Percentiles rank a stretch among this genome's conserved stretches.
Evolutionary conservation across 2,113 vertebrate species (phyloP).

Genomic region (Ivindomyrus marchei): DNA sequence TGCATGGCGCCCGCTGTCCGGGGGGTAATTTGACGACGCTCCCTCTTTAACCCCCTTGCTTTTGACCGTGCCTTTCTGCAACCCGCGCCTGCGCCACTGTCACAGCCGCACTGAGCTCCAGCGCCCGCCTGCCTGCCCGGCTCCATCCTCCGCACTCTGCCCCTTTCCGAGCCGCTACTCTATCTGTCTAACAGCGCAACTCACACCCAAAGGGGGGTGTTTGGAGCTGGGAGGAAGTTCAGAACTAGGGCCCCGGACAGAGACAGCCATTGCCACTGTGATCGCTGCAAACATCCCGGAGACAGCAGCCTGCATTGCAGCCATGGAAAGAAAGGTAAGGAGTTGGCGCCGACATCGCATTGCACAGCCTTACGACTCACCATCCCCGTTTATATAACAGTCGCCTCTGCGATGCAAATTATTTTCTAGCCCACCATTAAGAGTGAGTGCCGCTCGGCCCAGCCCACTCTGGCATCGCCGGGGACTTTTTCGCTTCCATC

Average conservation of each 20-base stretch:
- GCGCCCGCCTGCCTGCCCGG: slow-evolving; percentile 30
- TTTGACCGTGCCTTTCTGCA: slow-evolving; percentile 49
- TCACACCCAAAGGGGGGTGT: slow-evolving; percentile 40
- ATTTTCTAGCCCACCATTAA: slow-evolving; percentile 43
- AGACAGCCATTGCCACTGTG: slow-evolving; percentile 42
- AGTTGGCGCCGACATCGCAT: slow-evolving; percentile 41
- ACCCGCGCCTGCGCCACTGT: slow-evolving; percentile 60
- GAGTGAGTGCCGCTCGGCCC: slow-evolving; percentile 34
- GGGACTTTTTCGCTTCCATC: slow-evolving; percentile 47
- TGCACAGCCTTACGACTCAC: slow-evolving; percentile 31
- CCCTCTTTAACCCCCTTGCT: slow-evolving; percentile 48
- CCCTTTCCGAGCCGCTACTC: slow-evolving; percentile 52
- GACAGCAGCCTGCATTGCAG: slow-evolving; percentile 34
- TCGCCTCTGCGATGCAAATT: slow-evolving; percentile 27
- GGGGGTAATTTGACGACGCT: slow-evolving; percentile 61
- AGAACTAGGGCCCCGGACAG: slow-evolving; percentile 34
- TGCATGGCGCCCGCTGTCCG: not conserved
- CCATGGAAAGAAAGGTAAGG: slow-evolving; percentile 73
- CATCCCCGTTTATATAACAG: slow-evolving; percentile 21
- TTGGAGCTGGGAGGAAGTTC: slow-evolving; percentile 55
- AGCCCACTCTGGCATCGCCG: slow-evolving; percentile 38
- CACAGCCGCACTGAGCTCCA: slow-evolving; percentile 31
- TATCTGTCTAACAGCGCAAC: slow-evolving; percentile 38
- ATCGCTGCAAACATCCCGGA: slow-evolving; percentile 25
- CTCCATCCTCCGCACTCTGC: slow-evolving; percentile 57